phyloP scores from a whole-genome alignment of 1,140 invertebrate genomes.

The Acromyrmex charruanus region DNA sequence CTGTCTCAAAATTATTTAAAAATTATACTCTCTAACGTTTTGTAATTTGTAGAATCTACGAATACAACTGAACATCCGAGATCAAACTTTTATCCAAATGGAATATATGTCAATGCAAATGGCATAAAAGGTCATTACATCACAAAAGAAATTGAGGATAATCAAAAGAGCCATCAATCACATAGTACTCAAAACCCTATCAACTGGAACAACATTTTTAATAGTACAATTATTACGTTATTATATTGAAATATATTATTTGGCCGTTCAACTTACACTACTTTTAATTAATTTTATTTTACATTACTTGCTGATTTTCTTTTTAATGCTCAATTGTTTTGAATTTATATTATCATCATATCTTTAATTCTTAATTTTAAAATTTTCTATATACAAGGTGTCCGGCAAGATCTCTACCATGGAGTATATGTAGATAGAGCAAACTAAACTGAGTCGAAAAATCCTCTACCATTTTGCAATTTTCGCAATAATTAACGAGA shows the following conservation, averaged over 20 bases:
- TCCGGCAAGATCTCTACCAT: too few relatives aligned
- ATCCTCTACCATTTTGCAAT: too few relatives aligned
- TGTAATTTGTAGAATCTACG: constrained; percentile 49
- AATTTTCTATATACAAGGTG: background rate
- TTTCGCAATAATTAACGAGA: too few relatives aligned
- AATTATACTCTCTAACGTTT: background rate
- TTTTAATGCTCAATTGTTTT: background rate
- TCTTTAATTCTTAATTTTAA: constrained; percentile 2
- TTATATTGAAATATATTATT: background rate
- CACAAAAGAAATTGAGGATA: constrained; percentile 73
- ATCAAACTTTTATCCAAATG: constrained; percentile 56
- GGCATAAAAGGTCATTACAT: constrained; percentile 75
- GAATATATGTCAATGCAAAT: constrained; percentile 75
- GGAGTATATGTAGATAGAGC: too few relatives aligned
- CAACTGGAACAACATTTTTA: constrained; percentile 9
- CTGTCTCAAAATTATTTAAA: background rate
- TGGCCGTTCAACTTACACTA: background rate
- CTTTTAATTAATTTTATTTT: constrained; percentile 8
- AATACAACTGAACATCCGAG: constrained; percentile 22
- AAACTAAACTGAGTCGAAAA: too few relatives aligned
- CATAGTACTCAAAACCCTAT: constrained; percentile 11
- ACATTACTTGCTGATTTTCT: background rate
- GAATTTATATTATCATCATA: background rate
- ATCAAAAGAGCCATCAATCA: constrained; percentile 73
- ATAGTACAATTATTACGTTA: constrained; percentile 37